phyloP scores from a whole-genome alignment of 2,888 invertebrate species.

The Andrena fulva region DNA sequence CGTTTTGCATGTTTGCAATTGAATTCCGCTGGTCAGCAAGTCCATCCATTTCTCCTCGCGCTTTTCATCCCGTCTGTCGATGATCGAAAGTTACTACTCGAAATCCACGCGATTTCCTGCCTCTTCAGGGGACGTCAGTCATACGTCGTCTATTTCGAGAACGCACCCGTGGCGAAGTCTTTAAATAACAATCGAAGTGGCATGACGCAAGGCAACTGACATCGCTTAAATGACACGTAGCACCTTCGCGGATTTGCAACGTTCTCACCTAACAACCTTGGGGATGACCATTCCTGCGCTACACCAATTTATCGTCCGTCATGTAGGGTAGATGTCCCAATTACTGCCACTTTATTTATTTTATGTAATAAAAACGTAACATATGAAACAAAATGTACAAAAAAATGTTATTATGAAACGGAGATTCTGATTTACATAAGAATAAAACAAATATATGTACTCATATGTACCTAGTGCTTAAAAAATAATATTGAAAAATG shows the following conservation, averaged over 20 bases:
- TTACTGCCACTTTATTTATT: too few relatives aligned
- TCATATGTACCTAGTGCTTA: too few relatives aligned
- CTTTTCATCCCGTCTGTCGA: background rate
- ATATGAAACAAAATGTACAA: too few relatives aligned
- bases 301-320: background rate
- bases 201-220: slow-evolving; percentile 62
- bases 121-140: slow-evolving; percentile 45
- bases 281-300: background rate
- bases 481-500: too few relatives aligned
- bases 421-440: too few relatives aligned
- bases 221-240: slow-evolving; percentile 60
- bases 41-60: background rate
- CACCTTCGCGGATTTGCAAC: slow-evolving; percentile 13
- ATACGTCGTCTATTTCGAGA: slow-evolving; percentile 55
- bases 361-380: too few relatives aligned
- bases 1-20: background rate
- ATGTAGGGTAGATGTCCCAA: too few relatives aligned
- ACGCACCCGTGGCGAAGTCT: slow-evolving; percentile 54
- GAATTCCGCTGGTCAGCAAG: background rate
- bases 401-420: too few relatives aligned
- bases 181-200: slow-evolving; percentile 68
- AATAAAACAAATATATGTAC: too few relatives aligned
- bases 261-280: slow-evolving; percentile 4
- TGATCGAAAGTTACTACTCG: slow-evolving; percentile 7
- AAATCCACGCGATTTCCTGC: slow-evolving; percentile 24